These are phyloP conservation scores for Aegotheles bennettii DNA, from an alignment of 2,113 vertebrate genomes.

Conservation along the genomic window DNA sequence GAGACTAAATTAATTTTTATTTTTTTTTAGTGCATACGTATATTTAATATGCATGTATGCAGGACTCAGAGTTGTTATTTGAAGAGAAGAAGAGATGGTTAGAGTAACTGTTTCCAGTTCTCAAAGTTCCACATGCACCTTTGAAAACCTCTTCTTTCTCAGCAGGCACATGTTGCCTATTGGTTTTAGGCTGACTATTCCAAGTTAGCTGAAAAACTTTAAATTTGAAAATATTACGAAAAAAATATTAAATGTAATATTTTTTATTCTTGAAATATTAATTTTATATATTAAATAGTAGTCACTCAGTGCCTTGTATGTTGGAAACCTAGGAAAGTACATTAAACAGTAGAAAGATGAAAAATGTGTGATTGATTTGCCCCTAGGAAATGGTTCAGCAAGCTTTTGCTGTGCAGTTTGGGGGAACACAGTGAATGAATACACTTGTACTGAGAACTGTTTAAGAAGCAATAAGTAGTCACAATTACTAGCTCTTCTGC, in stretches of 20 bases:
- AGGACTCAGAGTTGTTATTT: background rate
- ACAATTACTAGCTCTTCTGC: background rate
- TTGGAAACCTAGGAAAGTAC: background rate
- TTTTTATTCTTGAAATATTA: background rate
- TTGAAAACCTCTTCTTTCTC: background rate
- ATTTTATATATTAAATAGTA: background rate
- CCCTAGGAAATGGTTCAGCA: background rate
- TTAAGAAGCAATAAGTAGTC: background rate
- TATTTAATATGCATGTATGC: background rate
- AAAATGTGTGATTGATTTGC: background rate
- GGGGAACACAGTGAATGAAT: accelerated
- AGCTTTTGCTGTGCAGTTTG: background rate
- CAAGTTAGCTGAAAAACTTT: background rate
- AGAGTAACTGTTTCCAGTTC: background rate
- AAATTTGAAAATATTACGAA: background rate
- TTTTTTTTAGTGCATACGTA: background rate
- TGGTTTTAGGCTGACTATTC: background rate
- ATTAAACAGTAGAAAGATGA: background rate
- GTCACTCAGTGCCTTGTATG: background rate
- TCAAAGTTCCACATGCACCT: background rate
- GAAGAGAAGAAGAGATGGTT: background rate
- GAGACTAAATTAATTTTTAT: background rate
- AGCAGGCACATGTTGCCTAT: accelerated
- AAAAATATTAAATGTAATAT: background rate
- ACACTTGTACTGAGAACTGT: background rate